These are phyloP conservation scores for Aphodius granarius DNA, from an alignment of 2,888 invertebrate species.

Conservation along the genomic window DNA sequence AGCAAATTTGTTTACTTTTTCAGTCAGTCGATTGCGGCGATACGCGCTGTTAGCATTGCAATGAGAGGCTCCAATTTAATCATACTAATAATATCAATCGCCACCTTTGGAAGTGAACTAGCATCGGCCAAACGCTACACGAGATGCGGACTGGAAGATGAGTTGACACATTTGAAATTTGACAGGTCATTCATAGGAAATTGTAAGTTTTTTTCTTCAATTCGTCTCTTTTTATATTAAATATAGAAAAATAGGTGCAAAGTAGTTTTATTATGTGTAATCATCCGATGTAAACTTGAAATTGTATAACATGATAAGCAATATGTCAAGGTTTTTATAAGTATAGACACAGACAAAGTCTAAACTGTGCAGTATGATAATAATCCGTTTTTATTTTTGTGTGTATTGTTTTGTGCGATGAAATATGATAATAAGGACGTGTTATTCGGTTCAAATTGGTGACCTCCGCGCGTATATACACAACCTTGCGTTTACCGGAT, in stretches of 20 bases:
- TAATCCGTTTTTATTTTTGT: neutral
- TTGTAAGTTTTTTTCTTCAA: slow-evolving; percentile 2
- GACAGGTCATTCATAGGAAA: slow-evolving; percentile 1
- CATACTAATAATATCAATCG: neutral
- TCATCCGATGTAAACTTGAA: neutral
- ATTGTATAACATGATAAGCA: neutral
- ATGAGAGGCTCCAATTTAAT: neutral
- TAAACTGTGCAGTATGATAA: too few species aligned
- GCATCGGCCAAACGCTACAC: neutral
- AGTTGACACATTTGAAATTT: neutral
- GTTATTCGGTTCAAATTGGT: neutral
- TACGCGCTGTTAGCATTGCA: neutral
- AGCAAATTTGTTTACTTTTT: neutral
- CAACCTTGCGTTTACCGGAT: neutral
- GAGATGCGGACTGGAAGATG: neutral
- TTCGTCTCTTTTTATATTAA: too few species aligned
- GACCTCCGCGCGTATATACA: neutral
- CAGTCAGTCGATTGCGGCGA: neutral
- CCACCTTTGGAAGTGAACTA: neutral
- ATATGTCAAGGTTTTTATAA: neutral
- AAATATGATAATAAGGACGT: neutral
- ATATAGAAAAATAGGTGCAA: too few species aligned
- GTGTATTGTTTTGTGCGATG: neutral
- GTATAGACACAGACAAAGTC: too few species aligned
- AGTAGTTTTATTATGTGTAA: neutral